phyloP scores from a whole-genome alignment of 1,140 invertebrate species.

The Eulimnadia texana region DNA sequence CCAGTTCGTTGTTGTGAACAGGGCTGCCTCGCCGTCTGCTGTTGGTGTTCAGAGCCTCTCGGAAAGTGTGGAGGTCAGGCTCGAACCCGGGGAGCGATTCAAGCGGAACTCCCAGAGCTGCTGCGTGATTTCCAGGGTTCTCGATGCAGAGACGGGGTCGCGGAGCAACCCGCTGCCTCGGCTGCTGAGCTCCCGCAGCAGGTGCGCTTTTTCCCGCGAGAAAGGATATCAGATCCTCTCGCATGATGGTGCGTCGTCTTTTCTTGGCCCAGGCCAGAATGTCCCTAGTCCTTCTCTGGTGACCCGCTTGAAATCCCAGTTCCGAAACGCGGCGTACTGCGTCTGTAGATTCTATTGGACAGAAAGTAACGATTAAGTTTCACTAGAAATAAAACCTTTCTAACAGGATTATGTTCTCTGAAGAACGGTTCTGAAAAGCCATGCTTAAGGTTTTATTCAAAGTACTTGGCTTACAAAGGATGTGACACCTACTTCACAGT shows the following conservation, averaged over 20 bases:
- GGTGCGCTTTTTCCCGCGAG: constrained; percentile 54
- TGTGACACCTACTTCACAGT: no score
- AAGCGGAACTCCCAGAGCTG: constrained; percentile 16
- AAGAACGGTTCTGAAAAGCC: no score
- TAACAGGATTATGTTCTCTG: no score
- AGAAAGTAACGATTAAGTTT: background rate
- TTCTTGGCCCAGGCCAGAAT: constrained; percentile 59
- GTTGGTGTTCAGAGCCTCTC: constrained; percentile 47
- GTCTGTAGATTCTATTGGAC: constrained; percentile 50
- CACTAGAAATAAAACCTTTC: no score
- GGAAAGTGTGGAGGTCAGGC: constrained; percentile 50
- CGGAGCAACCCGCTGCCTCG: constrained; percentile 1
- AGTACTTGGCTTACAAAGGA: no score
- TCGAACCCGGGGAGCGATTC: constrained; percentile 28
- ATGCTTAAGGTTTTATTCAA: no score
- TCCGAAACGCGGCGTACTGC: constrained; percentile 50
- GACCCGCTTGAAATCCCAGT: constrained; percentile 51
- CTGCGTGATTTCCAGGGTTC: constrained; percentile 25
- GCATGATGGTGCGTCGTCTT: constrained; percentile 50
- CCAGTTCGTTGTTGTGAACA: constrained; percentile 42
- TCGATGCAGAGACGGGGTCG: constrained; percentile 23
- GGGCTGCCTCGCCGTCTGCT: constrained; percentile 19
- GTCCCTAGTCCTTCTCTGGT: constrained; percentile 57
- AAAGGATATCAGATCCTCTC: constrained; percentile 65
- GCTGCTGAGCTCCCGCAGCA: constrained; percentile 17